These are phyloP conservation scores for Cantharis flavilabris DNA, from an alignment of 2,888 invertebrate species.

Conservation along the genomic window DNA sequence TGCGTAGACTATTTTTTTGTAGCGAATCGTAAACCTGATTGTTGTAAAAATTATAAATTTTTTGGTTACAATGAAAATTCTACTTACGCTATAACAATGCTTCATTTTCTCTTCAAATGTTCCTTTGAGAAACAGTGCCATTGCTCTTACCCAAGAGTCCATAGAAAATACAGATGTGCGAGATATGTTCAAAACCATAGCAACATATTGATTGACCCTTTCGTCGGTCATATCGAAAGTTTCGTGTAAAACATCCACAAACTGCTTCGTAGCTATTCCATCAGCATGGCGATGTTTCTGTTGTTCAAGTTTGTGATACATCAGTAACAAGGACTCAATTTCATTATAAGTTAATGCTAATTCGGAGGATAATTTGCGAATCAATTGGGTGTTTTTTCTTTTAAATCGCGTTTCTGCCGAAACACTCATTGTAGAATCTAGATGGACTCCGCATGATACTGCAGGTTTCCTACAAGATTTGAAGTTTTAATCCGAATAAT, in stretches of 20 bases:
- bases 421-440: not conserved
- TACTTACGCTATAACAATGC: slow-evolving; percentile 65
- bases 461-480: not conserved
- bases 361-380: not conserved
- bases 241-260: not conserved
- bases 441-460: not conserved
- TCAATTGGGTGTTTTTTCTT: not conserved
- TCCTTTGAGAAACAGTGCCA: slow-evolving; percentile 71
- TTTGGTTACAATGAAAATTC: not conserved
- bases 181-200: not conserved
- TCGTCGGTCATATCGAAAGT: not conserved
- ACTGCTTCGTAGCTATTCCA: not conserved
- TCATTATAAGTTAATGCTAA: not conserved
- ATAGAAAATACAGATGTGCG: slow-evolving; percentile 39
- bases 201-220: not conserved
- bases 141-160: slow-evolving; percentile 69
- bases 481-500: not conserved
- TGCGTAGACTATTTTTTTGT: slow-evolving; percentile 66
- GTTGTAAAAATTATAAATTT: not conserved
- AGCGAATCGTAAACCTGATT: slow-evolving; percentile 70
- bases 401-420: not conserved
- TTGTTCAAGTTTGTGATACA: not conserved
- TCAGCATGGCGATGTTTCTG: not conserved
- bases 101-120: slow-evolving; percentile 68
- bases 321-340: not conserved